Percentiles rank a stretch among this genome's conserved stretches.
Evolutionary conservation across 2,888 invertebrate species (phyloP).

Genomic region (Tanypteryx hageni): DNA sequence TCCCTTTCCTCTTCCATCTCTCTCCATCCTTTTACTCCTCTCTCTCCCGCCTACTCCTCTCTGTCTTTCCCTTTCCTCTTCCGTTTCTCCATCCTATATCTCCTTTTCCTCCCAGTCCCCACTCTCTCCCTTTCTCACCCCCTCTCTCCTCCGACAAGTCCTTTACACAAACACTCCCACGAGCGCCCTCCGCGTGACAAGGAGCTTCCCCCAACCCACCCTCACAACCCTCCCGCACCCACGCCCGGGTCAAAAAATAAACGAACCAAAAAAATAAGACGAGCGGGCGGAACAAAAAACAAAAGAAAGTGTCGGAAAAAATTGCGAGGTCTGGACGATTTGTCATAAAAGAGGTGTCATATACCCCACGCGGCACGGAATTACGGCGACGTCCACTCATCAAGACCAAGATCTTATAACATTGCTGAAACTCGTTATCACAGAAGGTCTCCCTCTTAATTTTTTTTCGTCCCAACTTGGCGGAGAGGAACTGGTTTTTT

Average conservation of each 20-base stretch:
- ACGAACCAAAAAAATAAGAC: not conserved
- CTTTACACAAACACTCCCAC: not conserved
- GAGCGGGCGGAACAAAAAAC: not conserved
- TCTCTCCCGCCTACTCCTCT: not conserved
- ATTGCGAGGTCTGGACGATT: constrained; percentile 38
- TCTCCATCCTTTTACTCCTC: not conserved
- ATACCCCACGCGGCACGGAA: constrained; percentile 55
- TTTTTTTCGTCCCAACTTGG: constrained; percentile 22
- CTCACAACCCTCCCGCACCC: not conserved
- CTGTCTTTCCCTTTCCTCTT: not conserved
- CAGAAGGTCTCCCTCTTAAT: constrained; percentile 18
- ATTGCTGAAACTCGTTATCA: constrained; percentile 61
- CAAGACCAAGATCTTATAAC: constrained; percentile 64
- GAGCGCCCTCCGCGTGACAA: not conserved
- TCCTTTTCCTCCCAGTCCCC: not conserved
- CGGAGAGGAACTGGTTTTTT: constrained; percentile 39
- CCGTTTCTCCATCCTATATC: too few relatives aligned
- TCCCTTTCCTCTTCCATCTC: not conserved
- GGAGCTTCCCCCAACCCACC: not conserved
- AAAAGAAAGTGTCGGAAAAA: constrained; percentile 35
- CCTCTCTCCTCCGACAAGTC: not conserved
- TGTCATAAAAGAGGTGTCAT: constrained; percentile 62
- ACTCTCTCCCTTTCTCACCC: not conserved
- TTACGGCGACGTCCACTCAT: constrained; percentile 56
- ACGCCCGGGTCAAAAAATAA: constrained; percentile 10